Conservation (phyloP, 2,113 vertebrate genomes). For the Diadophis punctatus region DNA sequence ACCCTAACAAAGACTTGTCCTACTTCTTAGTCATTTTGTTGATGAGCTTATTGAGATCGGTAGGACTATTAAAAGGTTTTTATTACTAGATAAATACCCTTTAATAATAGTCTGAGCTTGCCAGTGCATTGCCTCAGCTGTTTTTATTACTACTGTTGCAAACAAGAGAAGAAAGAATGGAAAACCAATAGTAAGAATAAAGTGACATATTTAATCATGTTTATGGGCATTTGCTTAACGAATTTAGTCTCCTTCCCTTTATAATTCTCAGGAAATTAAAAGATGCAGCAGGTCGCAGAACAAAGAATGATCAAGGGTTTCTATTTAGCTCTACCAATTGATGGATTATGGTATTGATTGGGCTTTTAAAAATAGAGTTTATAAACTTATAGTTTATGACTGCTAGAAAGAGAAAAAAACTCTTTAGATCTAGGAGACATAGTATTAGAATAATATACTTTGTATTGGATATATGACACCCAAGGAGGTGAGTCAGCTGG, state of each 20-base stretch:
- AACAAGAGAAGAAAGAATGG: background rate
- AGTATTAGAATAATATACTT: background rate
- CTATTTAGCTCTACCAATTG: background rate
- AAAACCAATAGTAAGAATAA: slow-evolving; percentile 7
- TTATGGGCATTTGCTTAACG: slow-evolving; percentile 21
- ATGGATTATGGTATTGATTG: background rate
- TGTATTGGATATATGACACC: background rate
- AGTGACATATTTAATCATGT: slow-evolving; percentile 10
- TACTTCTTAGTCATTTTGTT: background rate
- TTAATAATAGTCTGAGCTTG: background rate
- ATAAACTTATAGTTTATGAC: background rate
- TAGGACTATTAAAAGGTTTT: slow-evolving; percentile 6
- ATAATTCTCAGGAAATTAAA: slow-evolving; percentile 15
- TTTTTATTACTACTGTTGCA: slow-evolving; percentile 21
- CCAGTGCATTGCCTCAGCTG: background rate
- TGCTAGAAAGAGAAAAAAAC: background rate
- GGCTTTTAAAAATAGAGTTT: background rate
- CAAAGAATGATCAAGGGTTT: slow-evolving; percentile 4
- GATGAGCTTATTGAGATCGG: background rate
- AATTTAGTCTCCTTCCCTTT: background rate
- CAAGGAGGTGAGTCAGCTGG: background rate
- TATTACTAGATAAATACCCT: slow-evolving; percentile 8
- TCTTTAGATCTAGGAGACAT: background rate
- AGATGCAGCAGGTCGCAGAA: background rate
- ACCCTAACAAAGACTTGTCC: background rate